These are phyloP conservation scores for Drosophila nikananu DNA, from an alignment of 1,140 invertebrate genomes.

Conservation along the genomic window DNA sequence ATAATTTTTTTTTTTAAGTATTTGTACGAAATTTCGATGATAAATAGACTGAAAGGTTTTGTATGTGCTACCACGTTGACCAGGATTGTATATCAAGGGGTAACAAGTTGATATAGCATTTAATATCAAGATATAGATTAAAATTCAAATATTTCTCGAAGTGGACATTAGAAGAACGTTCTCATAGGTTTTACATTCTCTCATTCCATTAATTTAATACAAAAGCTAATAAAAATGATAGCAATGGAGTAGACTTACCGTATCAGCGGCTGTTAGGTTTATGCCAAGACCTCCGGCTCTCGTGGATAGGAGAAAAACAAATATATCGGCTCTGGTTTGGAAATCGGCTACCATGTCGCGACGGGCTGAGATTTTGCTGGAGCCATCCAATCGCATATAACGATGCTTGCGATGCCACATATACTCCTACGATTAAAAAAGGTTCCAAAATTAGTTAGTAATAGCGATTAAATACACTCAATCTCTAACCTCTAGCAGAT, in stretches of 20 bases:
- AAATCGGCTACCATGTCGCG: constrained; percentile 97
- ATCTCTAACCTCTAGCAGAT: constrained; percentile 93
- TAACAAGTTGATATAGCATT: background rate
- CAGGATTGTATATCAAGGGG: background rate
- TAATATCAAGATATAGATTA: no score
- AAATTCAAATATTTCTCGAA: background rate
- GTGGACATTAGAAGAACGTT: background rate
- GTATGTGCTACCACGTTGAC: background rate
- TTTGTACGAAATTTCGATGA: background rate
- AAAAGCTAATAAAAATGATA: background rate
- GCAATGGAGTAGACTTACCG: constrained; percentile 88
- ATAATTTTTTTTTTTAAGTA: background rate
- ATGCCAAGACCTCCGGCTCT: constrained; percentile 98
- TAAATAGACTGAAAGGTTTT: background rate
- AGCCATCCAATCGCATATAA: constrained; percentile 96
- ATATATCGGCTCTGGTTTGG: constrained; percentile 95
- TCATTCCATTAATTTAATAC: background rate
- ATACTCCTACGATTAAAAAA: constrained; percentile 90
- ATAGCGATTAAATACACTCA: constrained; percentile 9
- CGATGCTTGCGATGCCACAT: constrained; percentile 97
- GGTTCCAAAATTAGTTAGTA: background rate
- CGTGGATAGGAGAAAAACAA: constrained; percentile 98
- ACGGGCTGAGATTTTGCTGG: constrained; percentile 96
- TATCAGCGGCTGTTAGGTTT: constrained; percentile 99
- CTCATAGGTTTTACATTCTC: background rate